Evolutionary conservation across 2,113 vertebrate genomes (phyloP), one percentile per base, ranked within the genome.

Genomic region (Tonatia bakeri): DNA sequence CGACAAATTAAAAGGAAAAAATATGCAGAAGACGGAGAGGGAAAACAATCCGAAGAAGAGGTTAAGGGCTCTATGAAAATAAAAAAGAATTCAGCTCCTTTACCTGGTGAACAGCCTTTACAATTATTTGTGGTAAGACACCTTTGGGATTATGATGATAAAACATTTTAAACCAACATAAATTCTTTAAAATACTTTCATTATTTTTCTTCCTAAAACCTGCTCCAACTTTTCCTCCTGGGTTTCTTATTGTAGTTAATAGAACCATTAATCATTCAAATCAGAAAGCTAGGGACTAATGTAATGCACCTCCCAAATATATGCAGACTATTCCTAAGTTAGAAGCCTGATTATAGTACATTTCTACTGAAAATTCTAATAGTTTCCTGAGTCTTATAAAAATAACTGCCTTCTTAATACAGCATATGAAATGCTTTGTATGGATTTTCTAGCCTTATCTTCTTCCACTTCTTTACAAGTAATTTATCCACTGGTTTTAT

Each of bases 1-100:
- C 98, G 99, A 24, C 99, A 99, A 98, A 98, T 99, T 97, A 99
- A 99, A 98, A 99, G 99, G 76, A 99, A 99, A 98, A 99, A 99
- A 92, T 99, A 99, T 0, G 98, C 99, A 33, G 99, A 99, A 98
- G 99, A 99, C 94, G 98, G 98, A 89, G 99, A 99, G 98, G 99
- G 99, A 86, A 99, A 99, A 77, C 97, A 99, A 61, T 99, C 99
- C 1, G 99, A 99, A 94, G 99, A 99, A 73, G 99, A 99, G 59
- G 98, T 98, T 95, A 99, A 99, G 98, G 99, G 99, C 84, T 98
- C 99, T 77, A 98, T 98, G 73, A 99, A 99, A 98, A 98, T 99
- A 24, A 99, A 99, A 98, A 99, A 99, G 98, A 98, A 97, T 95
- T 98, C 98, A 98, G 96, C 97, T 43, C 98, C 96, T 97, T 97